A percentile compares a stretch with the other conserved stretches of the same genome.
Conservation (phyloP, 2,797 vertebrate species). For the Astyanax mexicanus region DNA sequence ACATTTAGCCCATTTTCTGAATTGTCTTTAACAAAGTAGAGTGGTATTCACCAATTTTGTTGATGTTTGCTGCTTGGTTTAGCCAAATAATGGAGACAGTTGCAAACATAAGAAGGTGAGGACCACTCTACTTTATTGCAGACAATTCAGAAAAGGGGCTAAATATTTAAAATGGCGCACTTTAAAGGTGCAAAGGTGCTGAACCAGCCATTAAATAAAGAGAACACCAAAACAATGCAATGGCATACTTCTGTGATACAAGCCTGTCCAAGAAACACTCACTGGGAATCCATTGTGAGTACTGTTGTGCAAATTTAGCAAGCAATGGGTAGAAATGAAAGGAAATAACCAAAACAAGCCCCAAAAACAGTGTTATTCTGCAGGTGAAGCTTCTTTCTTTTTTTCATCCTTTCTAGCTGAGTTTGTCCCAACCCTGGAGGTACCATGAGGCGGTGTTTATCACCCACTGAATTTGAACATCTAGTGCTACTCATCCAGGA, state of each 20-base stretch:
- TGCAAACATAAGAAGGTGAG: no score
- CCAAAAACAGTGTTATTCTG: neutral
- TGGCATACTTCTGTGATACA: neutral
- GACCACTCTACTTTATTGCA: no score
- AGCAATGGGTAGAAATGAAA: neutral
- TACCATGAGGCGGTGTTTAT: neutral
- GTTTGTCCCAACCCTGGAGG: neutral
- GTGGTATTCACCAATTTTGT: no score
- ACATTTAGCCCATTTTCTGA: conserved; percentile 6
- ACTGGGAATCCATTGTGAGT: neutral
- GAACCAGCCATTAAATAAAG: no score
- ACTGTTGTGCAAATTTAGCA: neutral
- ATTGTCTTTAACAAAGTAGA: no score
- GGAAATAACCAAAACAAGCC: conserved; percentile 1
- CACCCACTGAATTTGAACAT: neutral
- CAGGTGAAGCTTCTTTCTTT: neutral
- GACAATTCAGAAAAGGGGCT: no score
- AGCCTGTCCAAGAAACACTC: conserved; percentile 3
- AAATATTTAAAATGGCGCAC: no score
- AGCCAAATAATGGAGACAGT: no score
- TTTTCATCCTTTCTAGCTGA: neutral
- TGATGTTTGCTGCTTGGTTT: no score
- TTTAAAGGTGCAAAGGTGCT: no score
- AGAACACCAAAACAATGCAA: no score
- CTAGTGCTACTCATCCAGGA: neutral